Percentiles rank a stretch among this genome's conserved stretches.
These are phyloP conservation scores for Sardina pilchardus DNA, from an alignment of 2,113 vertebrate species.

Conservation along the genomic window DNA sequence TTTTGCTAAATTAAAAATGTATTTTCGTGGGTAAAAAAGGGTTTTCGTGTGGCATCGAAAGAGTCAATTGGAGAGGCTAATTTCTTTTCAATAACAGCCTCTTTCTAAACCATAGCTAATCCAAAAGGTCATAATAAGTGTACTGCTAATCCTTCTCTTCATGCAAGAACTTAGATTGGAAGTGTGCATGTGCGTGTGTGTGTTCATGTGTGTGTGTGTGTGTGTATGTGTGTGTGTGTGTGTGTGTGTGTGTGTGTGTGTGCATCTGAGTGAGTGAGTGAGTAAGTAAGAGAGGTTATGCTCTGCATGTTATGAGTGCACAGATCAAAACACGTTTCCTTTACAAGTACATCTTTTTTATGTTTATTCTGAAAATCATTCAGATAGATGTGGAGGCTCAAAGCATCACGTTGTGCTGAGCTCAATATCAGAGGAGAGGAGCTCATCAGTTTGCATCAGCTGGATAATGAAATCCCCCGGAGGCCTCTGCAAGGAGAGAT, in stretches of 20 bases:
- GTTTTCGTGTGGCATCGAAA: background rate
- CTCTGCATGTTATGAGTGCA: background rate
- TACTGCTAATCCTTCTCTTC: conserved; percentile 15
- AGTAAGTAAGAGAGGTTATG: background rate
- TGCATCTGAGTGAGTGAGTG: background rate
- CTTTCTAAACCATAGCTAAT: conserved; percentile 27
- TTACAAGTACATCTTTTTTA: background rate
- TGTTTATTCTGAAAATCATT: background rate
- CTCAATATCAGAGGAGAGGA: background rate
- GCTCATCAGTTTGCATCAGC: background rate
- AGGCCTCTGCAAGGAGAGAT: background rate
- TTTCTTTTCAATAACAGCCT: conserved; percentile 24
- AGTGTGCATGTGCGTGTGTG: background rate
- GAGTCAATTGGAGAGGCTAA: background rate
- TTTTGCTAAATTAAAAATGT: background rate
- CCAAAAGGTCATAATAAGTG: conserved; percentile 22
- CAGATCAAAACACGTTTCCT: background rate
- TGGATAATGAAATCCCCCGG: background rate
- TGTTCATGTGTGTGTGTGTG: background rate
- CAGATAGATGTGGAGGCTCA: no score
- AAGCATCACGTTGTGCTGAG: background rate
- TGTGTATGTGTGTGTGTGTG: background rate
- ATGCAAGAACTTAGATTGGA: background rate
- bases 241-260: background rate
- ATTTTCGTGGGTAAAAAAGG: no score